phyloP scores from a whole-genome alignment of 35 echinoderm and acorn worm species.

The Antedon bifida region DNA sequence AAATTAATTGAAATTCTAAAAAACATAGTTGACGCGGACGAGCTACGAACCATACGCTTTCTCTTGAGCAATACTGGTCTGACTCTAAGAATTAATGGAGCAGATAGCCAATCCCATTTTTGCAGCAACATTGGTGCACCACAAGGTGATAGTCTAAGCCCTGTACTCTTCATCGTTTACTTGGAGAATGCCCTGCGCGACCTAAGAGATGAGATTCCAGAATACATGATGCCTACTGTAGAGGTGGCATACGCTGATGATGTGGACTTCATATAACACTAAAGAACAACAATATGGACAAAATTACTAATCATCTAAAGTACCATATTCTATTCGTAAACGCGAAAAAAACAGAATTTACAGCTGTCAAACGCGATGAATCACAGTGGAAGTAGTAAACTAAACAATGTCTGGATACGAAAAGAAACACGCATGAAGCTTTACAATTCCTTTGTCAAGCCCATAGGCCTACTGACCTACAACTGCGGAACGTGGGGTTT shows the following conservation, averaged over 20 bases:
- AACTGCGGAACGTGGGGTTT: neutral
- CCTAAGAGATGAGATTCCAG: neutral
- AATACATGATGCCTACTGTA: no score
- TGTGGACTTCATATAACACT: neutral
- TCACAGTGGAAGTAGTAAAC: neutral
- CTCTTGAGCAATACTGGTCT: neutral
- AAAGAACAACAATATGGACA: neutral
- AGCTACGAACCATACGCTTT: neutral
- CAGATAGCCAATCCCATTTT: neutral
- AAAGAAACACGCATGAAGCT: neutral
- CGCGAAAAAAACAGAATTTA: neutral
- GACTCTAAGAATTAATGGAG: neutral
- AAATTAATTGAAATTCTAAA: neutral
- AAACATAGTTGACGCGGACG: neutral
- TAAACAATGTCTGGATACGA: neutral
- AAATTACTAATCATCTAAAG: neutral
- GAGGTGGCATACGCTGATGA: neutral
- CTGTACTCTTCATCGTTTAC: neutral
- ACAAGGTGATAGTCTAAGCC: neutral
- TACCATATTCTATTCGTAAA: neutral
- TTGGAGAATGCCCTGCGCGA: neutral
- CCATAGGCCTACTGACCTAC: neutral
- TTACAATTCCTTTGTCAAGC: neutral
- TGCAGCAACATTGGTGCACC: neutral
- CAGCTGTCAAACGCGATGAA: neutral